A percentile compares a stretch with the other conserved stretches of the same genome.
phyloP scores from a whole-genome alignment of 37 sponge, comb jelly and placozoan species.

The Cliona cf. orientalis region DNA sequence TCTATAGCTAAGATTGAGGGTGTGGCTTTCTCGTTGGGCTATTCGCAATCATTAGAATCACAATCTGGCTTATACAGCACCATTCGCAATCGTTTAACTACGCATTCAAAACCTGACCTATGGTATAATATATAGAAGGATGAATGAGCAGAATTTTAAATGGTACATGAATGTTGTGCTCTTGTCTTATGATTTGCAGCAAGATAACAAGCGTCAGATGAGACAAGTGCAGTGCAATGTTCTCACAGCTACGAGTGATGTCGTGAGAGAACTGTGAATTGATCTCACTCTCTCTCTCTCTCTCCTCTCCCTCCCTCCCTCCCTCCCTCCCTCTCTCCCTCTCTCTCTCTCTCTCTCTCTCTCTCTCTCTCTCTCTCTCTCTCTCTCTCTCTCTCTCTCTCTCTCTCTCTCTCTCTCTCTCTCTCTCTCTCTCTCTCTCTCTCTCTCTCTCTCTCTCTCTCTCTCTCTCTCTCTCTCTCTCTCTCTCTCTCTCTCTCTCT shows the following conservation, averaged over 20 bases:
- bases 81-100: too few relatives aligned
- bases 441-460: too few relatives aligned
- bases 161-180: too few relatives aligned
- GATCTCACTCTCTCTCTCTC: background rate
- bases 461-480: too few relatives aligned
- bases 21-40: too few relatives aligned
- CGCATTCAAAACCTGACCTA: too few relatives aligned
- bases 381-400: conserved; percentile 3
- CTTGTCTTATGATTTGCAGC: background rate
- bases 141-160: background rate
- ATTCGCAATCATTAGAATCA: too few relatives aligned
- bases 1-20: too few relatives aligned
- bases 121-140: background rate
- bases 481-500: too few relatives aligned
- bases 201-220: background rate
- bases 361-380: background rate
- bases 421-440: too few relatives aligned
- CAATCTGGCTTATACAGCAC: too few relatives aligned
- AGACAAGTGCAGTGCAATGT: background rate
- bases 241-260: background rate
- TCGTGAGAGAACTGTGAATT: conserved; percentile 27
- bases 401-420: too few relatives aligned
- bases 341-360: conserved; percentile 12
- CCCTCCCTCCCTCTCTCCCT: background rate
- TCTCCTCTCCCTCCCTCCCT: conserved; percentile 5